Evolutionary conservation across 2,113 vertebrate genomes (phyloP).

Genomic region (Nematolebias whitei): DNA sequence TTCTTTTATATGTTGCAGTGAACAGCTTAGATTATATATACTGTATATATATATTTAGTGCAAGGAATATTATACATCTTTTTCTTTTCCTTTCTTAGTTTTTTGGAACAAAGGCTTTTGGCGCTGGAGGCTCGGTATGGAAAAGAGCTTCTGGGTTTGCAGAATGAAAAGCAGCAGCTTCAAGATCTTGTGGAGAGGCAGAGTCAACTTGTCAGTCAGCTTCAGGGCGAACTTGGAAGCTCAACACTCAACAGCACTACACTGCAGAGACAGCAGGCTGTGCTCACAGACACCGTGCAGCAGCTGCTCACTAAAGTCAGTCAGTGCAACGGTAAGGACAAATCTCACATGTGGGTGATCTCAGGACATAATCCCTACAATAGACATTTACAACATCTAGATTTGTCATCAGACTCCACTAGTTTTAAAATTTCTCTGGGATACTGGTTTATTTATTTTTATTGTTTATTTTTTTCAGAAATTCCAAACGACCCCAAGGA

Average conservation of each 20-base stretch:
- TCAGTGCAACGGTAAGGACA: slow-evolving; percentile 79
- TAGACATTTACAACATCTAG: no score
- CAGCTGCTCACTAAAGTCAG: slow-evolving; percentile 75
- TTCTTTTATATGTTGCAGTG: not conserved
- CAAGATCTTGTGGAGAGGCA: slow-evolving; percentile 78
- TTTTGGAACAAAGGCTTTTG: slow-evolving; percentile 80
- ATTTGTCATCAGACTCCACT: slow-evolving; percentile 35
- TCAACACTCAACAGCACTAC: slow-evolving; percentile 77
- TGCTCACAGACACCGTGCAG: slow-evolving; percentile 77
- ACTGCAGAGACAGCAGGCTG: slow-evolving; percentile 78
- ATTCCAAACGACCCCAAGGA: slow-evolving; percentile 67
- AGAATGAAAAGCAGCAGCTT: slow-evolving; percentile 80
- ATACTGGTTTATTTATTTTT: no score
- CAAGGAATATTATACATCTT: not conserved
- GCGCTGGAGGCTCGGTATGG: slow-evolving; percentile 76
- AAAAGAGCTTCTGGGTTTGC: slow-evolving; percentile 73
- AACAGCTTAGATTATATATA: no score
- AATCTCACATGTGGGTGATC: slow-evolving; percentile 5
- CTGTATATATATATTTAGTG: no score
- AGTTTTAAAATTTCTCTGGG: no score
- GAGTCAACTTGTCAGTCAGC: slow-evolving; percentile 70
- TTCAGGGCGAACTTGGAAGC: slow-evolving; percentile 77
- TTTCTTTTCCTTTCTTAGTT: slow-evolving; percentile 54
- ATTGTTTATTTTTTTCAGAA: slow-evolving; percentile 65
- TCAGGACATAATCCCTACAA: not conserved